Evolutionary conservation across 2,113 vertebrate genomes (phyloP).

Genomic region (Melierax canorus): DNA sequence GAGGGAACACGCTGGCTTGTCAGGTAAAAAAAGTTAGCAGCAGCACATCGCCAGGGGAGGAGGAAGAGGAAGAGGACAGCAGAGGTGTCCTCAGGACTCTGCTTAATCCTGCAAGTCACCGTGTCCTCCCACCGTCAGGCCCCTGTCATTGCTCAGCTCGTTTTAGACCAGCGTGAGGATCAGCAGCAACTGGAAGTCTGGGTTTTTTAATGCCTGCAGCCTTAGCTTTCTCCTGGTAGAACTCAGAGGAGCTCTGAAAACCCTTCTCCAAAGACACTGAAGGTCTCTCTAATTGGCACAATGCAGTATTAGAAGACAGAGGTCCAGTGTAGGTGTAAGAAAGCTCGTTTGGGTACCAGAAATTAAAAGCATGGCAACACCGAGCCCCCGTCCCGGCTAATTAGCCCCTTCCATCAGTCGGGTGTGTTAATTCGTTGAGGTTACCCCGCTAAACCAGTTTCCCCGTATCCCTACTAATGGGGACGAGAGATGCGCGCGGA

Average conservation of each 20-base stretch:
- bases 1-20: background rate
- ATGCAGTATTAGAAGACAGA: background rate
- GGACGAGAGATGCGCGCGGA: background rate
- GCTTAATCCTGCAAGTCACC: background rate
- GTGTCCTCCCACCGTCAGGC: background rate
- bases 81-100: background rate
- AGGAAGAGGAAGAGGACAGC: background rate
- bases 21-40: background rate
- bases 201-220: background rate
- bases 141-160: background rate
- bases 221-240: background rate
- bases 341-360: background rate
- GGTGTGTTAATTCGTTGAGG: background rate
- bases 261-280: background rate
- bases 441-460: background rate
- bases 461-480: accelerated
- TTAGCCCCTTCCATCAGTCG: background rate
- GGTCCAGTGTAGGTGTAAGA: background rate
- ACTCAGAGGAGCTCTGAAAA: conserved; percentile 11
- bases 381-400: background rate
- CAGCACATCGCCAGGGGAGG: background rate
- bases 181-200: background rate
- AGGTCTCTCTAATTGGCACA: background rate
- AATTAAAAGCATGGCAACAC: background rate
- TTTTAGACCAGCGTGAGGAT: background rate